Evolutionary conservation across 2,113 vertebrate genomes (phyloP).

Genomic region (Agapornis roseicollis): DNA sequence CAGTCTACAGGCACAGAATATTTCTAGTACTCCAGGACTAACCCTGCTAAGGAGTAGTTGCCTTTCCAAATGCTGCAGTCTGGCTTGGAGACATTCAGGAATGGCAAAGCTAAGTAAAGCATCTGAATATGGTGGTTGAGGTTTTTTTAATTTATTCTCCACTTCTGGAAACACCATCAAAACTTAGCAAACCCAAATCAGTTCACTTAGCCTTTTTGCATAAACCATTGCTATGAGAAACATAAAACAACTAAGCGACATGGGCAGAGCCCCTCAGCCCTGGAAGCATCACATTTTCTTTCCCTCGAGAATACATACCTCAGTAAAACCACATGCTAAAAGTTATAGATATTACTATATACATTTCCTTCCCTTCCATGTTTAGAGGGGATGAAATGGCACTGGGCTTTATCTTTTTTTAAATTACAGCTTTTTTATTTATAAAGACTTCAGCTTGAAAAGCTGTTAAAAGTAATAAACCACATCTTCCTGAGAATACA

Average conservation of each 20-base stretch:
- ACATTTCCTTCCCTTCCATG: not conserved
- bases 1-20: not conserved
- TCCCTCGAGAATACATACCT: not conserved
- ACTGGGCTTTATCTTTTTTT: not conserved
- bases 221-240: not conserved
- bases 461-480: slow-evolving; percentile 67
- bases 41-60: not conserved
- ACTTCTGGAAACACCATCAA: not conserved
- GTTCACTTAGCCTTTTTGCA: not conserved
- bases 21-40: not conserved
- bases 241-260: not conserved
- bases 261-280: not conserved
- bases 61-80: not conserved
- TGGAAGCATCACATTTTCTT: not conserved
- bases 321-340: not conserved
- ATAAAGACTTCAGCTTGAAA: slow-evolving; percentile 60
- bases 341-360: not conserved
- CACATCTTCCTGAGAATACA: slow-evolving; percentile 50
- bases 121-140: not conserved
- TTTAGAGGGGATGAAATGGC: slow-evolving; percentile 10
- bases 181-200: not conserved
- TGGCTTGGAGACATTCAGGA: not conserved
- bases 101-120: not conserved
- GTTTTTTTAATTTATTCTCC: not conserved
- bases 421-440: slow-evolving; percentile 56